Base-by-base conservation (phyloP, 1,140 invertebrate species). In the Bicyclus anynana region DNA sequence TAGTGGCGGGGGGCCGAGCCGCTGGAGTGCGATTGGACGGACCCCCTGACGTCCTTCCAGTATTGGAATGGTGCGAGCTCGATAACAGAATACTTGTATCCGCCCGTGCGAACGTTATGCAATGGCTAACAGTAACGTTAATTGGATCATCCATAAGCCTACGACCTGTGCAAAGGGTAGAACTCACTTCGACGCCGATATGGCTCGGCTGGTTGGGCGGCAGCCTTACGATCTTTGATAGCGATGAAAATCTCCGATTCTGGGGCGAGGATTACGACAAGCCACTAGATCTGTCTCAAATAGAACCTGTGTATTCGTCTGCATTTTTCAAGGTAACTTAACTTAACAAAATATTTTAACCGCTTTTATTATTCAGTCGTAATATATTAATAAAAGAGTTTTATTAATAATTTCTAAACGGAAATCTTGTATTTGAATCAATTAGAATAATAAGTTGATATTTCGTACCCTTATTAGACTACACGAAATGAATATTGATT, bases 161-260 rank as follows among this genome's bases (percentile, higher is more conserved):
- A 91, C 93, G 48, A 91, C 95, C 78, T 0, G 57, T 86, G 87
- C 91, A 72, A 91, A 93, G 66, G 89, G 93, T 66, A 87, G 95
- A 80, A 93, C 94, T 60, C 91, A 97, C 67, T 93, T 95, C 90
- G 94, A 96, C 37, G 94, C 98, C 85, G 17, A 87, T 99, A 29
- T 97, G 97, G 18, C 89, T 97, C 16, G 92, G 94, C 54, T 99
- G 97, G 97, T 88, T 99, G 44, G 97, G 97, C 59, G 92, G 96
- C 53, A 96, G 95, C 38, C 87, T 99, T 5, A 95, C 95, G 5
- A 91, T 96, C 20, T 82, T 99, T 59, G 97, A 99, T 88, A 93
- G 93, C 0, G 91, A 93, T 58, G 97, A 99, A 84, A 94, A 94
- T 56, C 81, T 98, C 50, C 94, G 97, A 86, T 87, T 99, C 17